Percentiles rank a stretch among this genome's conserved stretches.
Evolutionary conservation across 2,797 vertebrate species (phyloP).

Genomic region (Phataginus tricuspis): DNA sequence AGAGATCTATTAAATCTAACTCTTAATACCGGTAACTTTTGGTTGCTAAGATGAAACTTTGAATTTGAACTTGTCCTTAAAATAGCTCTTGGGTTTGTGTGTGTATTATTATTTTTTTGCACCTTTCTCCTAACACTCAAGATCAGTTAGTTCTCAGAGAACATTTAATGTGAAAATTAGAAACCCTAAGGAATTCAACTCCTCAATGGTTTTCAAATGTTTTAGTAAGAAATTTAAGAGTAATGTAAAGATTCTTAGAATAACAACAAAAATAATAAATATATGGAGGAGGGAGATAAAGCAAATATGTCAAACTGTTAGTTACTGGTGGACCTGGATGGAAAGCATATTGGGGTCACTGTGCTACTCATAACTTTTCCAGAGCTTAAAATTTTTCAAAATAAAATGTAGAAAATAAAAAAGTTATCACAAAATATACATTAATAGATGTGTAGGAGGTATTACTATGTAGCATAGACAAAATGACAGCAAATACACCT

Average conservation of each 20-base stretch:
- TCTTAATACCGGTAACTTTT: background rate
- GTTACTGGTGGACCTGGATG: background rate
- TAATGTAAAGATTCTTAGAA: background rate
- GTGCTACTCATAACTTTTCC: background rate
- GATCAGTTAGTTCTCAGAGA: slow-evolving; percentile 2
- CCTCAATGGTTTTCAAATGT: background rate
- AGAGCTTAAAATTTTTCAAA: background rate
- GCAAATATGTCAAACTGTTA: background rate
- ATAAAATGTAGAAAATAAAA: background rate
- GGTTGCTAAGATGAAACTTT: background rate
- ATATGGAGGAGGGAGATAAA: background rate
- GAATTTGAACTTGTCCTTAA: background rate
- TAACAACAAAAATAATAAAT: background rate
- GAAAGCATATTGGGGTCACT: background rate
- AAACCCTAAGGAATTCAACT: background rate
- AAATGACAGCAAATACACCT: background rate
- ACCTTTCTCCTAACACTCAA: background rate
- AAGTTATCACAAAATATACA: background rate
- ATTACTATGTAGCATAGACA: background rate
- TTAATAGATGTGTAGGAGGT: background rate
- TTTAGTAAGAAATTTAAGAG: slow-evolving; percentile 34
- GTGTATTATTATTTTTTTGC: background rate
- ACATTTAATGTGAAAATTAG: background rate
- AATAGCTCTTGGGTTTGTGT: background rate
- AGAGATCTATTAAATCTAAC: background rate